A percentile compares a stretch with the other conserved stretches of the same genome.
Conservation (phyloP, 1,140 invertebrate genomes). For the Antheraea mylitta region DNA sequence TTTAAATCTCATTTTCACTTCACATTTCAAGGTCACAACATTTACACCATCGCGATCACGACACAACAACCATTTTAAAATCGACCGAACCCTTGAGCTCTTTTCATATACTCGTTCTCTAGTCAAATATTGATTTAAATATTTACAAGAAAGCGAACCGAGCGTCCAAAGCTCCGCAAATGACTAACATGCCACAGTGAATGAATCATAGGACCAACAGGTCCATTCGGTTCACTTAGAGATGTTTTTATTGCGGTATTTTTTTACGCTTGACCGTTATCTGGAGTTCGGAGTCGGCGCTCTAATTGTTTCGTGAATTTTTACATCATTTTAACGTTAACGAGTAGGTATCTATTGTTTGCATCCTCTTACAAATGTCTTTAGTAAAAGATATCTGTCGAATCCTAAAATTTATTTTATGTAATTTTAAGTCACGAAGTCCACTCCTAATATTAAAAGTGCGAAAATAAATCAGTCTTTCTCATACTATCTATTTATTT, state of each 20-base stretch:
- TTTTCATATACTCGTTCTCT: constrained; percentile 36
- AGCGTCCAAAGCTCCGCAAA: constrained; percentile 29
- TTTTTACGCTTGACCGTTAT: constrained; percentile 53
- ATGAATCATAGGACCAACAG: constrained; percentile 65
- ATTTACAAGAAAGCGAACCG: constrained; percentile 54
- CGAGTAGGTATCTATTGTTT: neutral
- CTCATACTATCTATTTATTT: no score
- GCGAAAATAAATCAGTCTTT: no score
- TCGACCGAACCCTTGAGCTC: neutral
- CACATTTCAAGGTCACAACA: neutral
- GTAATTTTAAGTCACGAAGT: no score
- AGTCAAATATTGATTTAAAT: constrained; percentile 58
- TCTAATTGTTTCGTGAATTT: constrained; percentile 47
- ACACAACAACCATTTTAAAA: neutral
- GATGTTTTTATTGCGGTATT: constrained; percentile 66
- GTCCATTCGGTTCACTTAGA: constrained; percentile 57
- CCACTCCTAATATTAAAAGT: no score
- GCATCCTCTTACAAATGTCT: neutral
- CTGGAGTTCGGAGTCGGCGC: constrained; percentile 30
- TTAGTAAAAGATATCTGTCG: neutral
- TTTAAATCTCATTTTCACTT: constrained; percentile 39
- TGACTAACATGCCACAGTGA: constrained; percentile 43
- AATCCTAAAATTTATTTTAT: neutral
- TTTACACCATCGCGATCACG: constrained; percentile 10
- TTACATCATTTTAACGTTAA: neutral